Percentiles rank a stretch among this genome's conserved stretches.
Conservation (phyloP, 35 echinoderm and acorn worm species). For the Patiria miniata region DNA sequence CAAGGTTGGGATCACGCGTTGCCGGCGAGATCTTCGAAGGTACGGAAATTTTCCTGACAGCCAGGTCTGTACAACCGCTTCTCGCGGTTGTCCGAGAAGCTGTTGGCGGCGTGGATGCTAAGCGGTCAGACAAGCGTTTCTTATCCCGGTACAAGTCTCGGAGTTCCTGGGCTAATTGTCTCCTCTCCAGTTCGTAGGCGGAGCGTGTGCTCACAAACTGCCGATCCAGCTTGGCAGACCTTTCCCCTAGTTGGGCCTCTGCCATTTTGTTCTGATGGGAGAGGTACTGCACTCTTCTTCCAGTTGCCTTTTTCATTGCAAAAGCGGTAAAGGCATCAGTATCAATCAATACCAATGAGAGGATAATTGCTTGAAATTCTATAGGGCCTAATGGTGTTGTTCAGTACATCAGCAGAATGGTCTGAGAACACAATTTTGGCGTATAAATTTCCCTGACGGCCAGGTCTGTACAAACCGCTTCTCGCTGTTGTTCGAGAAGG, state of each 20-base stretch:
- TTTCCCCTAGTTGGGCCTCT: neutral
- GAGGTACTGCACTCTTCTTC: neutral
- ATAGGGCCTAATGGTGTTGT: no score
- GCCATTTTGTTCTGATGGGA: conserved; percentile 1
- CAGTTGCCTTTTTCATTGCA: neutral
- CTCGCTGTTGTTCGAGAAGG: no score
- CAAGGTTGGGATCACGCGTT: neutral
- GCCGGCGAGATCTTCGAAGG: neutral
- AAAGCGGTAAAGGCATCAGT: no score
- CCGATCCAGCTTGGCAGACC: neutral
- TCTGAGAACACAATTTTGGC: no score
- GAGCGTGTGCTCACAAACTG: neutral
- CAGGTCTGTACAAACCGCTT: no score
- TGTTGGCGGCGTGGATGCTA: neutral
- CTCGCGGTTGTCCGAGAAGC: neutral
- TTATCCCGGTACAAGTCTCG: neutral
- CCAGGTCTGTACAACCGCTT: neutral
- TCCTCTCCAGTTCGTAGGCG: conserved; percentile 6
- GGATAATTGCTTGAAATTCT: no score
- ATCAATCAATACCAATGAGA: no score
- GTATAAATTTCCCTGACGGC: no score
- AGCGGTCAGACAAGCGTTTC: neutral
- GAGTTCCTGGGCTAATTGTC: conserved; percentile 12
- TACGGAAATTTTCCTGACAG: neutral
- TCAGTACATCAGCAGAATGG: no score